Percentiles rank a stretch among this genome's conserved stretches.
These are phyloP conservation scores for Poeciliopsis turneri DNA, from an alignment of 2,797 vertebrate species.

Conservation along the genomic window DNA sequence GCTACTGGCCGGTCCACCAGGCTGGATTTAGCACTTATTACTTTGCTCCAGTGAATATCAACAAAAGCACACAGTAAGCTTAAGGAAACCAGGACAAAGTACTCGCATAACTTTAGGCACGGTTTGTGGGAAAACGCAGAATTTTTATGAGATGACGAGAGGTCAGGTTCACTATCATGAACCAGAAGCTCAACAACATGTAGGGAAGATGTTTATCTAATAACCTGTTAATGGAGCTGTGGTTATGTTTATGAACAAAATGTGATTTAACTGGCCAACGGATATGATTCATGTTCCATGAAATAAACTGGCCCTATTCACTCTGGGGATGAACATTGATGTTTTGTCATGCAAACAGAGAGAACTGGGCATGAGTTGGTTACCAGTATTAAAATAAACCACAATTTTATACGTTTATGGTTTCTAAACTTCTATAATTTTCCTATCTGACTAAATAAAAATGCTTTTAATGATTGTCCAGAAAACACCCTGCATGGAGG, in stretches of 20 bases:
- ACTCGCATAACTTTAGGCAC: conserved; percentile 8
- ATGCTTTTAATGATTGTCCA: background rate
- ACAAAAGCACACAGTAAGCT: conserved; percentile 19
- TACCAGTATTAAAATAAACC: background rate
- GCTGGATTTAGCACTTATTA: conserved; percentile 34
- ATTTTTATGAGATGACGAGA: background rate
- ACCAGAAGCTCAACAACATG: background rate
- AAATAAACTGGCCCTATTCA: background rate
- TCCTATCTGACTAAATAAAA: background rate
- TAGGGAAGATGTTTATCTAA: background rate
- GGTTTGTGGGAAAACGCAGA: background rate
- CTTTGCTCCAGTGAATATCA: conserved; percentile 33
- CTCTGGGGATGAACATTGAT: background rate
- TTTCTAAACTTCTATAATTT: background rate
- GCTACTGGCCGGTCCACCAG: conserved; percentile 43
- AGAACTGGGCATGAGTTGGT: background rate
- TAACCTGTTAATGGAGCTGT: background rate
- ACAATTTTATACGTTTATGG: background rate
- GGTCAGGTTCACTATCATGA: background rate
- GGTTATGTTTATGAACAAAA: background rate
- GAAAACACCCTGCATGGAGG: background rate
- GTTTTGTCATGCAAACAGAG: background rate
- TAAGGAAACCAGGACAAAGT: conserved; percentile 14
- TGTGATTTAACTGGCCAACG: background rate
- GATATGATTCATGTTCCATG: background rate